A percentile compares a stretch with the other conserved stretches of the same genome.
Conservation (phyloP, 1,140 invertebrate genomes). For the Carposina sasakii region DNA sequence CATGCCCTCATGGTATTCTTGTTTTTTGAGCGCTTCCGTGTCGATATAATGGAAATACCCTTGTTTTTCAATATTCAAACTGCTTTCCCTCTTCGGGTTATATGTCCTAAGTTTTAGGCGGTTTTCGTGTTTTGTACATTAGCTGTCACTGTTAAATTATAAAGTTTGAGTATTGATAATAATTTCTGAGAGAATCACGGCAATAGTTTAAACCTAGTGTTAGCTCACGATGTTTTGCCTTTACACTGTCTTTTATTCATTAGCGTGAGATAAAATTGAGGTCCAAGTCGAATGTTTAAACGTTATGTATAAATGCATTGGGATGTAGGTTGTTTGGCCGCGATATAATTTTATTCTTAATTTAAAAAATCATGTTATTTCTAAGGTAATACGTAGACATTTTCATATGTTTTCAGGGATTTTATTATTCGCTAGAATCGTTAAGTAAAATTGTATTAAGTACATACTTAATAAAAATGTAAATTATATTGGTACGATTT, state of each 20-base stretch:
- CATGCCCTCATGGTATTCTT: too few species aligned
- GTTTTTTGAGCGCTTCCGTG: too few species aligned
- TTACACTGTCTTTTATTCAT: constrained; percentile 39
- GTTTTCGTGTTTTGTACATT: too few species aligned
- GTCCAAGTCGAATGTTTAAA: constrained; percentile 67
- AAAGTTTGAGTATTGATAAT: too few species aligned
- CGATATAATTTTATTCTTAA: constrained; percentile 56
- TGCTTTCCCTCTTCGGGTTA: too few species aligned
- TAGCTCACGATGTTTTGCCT: constrained; percentile 27
- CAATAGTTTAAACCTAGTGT: too few species aligned
- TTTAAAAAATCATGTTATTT: constrained; percentile 69
- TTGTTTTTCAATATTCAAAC: too few species aligned
- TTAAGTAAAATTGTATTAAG: constrained; percentile 65
- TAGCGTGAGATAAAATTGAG: constrained; percentile 65
- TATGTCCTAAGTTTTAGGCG: too few species aligned
- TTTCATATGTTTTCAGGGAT: constrained; percentile 64
- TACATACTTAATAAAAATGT: constrained; percentile 65
- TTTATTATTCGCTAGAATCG: constrained; percentile 67
- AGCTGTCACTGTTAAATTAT: too few species aligned
- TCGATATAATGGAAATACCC: too few species aligned
- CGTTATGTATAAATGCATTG: constrained; percentile 40
- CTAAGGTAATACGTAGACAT: constrained; percentile 52
- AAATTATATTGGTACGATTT: constrained; percentile 38
- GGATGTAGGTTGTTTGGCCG: constrained; percentile 46
- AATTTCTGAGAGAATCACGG: too few species aligned